Conservation (phyloP, 2,113 vertebrate species). For the Cichladusa arquata region DNA sequence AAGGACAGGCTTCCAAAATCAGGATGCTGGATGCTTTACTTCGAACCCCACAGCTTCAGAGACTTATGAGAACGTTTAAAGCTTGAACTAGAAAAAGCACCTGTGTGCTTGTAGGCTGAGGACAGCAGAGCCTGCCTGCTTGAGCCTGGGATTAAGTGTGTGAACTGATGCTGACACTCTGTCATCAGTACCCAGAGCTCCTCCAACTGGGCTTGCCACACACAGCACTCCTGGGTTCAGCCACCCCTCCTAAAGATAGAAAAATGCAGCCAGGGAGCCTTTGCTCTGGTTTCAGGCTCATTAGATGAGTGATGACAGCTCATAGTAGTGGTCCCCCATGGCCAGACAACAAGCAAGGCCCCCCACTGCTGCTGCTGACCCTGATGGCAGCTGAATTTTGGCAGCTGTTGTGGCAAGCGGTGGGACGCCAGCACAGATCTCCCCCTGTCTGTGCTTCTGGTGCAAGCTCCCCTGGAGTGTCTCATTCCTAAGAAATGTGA, state of each 20-base stretch:
- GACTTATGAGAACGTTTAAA: not conserved
- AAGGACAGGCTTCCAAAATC: not conserved
- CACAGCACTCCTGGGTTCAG: not conserved
- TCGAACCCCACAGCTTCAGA: not conserved
- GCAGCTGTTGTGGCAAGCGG: slow-evolving; percentile 50
- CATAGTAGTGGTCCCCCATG: not conserved
- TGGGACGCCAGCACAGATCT: not conserved
- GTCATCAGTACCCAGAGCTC: slow-evolving; percentile 25
- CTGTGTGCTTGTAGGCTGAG: not conserved
- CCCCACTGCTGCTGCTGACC: slow-evolving; percentile 60
- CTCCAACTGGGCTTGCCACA: not conserved
- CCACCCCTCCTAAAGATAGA: slow-evolving; percentile 38
- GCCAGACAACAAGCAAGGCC: slow-evolving; percentile 1
- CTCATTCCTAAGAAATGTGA: not conserved
- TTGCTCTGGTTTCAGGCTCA: slow-evolving; percentile 56
- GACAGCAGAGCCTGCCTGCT: not conserved
- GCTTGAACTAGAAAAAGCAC: not conserved
- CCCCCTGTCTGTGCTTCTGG: not conserved
- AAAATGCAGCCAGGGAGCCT: not conserved
- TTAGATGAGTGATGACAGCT: slow-evolving; percentile 68
- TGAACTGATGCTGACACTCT: slow-evolving; percentile 50
- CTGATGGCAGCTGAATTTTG: slow-evolving; percentile 1
- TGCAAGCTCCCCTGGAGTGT: not conserved
- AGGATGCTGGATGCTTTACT: not conserved
- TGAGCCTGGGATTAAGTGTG: slow-evolving; percentile 5